Percentiles rank a stretch among this genome's conserved stretches.
Conservation (phyloP, 2,888 invertebrate species). For the Trachelus stipa region DNA sequence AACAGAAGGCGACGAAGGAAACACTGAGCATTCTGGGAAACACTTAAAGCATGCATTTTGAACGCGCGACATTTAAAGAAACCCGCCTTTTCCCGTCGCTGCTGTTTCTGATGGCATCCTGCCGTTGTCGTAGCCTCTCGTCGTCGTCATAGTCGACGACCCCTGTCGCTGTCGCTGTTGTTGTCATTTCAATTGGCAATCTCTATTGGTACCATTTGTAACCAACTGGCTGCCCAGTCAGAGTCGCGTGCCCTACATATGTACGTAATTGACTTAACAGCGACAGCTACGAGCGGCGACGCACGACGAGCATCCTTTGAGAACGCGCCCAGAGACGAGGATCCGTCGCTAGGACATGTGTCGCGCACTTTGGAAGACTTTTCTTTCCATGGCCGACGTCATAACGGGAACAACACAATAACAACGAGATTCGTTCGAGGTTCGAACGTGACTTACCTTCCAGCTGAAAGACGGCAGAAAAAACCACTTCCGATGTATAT, state of each 20-base stretch:
- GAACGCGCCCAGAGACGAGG: not conserved
- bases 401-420: conserved; percentile 36
- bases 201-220: not conserved
- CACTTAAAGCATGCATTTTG: conserved; percentile 66
- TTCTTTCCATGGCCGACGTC: conserved; percentile 43
- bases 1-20: conserved; percentile 57
- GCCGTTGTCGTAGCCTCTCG: not conserved
- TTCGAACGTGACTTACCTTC: conserved; percentile 58
- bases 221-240: not conserved
- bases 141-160: not conserved
- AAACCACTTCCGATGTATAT: not conserved
- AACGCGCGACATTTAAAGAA: conserved; percentile 33
- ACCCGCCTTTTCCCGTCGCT: not conserved
- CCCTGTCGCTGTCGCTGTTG: conserved; percentile 18
- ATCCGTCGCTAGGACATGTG: not conserved
- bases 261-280: not conserved
- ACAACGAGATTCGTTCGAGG: conserved; percentile 38
- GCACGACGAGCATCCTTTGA: not conserved
- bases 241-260: not conserved
- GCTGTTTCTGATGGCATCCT: not conserved
- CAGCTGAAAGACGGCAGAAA: conserved; percentile 48
- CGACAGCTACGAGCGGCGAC: not conserved
- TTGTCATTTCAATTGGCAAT: not conserved
- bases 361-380: conserved; percentile 30
- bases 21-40: conserved; percentile 66